phyloP scores from a whole-genome alignment of 2,888 invertebrate species.

The Plebejus argus region DNA sequence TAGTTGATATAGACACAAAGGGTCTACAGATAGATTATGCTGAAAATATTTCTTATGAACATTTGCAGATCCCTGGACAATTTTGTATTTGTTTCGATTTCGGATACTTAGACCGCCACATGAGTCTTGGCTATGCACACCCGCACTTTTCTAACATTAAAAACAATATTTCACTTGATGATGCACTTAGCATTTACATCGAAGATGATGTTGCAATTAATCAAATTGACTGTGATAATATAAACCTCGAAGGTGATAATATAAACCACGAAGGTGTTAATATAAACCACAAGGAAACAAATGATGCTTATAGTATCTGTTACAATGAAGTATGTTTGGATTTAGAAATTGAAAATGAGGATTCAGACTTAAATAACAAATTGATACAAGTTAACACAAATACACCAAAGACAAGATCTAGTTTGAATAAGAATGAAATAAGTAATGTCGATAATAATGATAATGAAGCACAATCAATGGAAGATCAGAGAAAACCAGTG shows the following conservation, averaged over 20 bases:
- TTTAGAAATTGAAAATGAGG: conserved; percentile 2
- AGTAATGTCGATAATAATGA: not conserved
- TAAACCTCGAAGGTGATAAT: conserved; percentile 24
- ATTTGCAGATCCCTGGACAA: conserved; percentile 37
- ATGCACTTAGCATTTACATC: conserved; percentile 58
- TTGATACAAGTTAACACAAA: not conserved
- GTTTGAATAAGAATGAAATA: not conserved
- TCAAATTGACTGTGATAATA: conserved; percentile 1
- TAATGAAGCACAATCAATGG: not conserved
- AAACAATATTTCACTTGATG: conserved; percentile 47
- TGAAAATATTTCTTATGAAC: conserved; percentile 38
- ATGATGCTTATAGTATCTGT: conserved; percentile 32
- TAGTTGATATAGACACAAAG: not conserved
- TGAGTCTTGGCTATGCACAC: conserved; percentile 56
- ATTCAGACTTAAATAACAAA: not conserved
- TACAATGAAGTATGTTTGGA: conserved; percentile 22
- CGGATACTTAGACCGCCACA: conserved; percentile 56
- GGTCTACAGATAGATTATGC: conserved; percentile 32
- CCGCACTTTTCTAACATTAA: conserved; percentile 60
- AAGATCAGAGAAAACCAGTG: not conserved
- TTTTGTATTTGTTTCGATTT: conserved; percentile 68
- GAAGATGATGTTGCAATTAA: conserved; percentile 43
- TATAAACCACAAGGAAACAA: conserved; percentile 28
- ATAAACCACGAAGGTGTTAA: conserved; percentile 16
- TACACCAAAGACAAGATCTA: not conserved